Evolutionary conservation across 2,888 invertebrate species (phyloP), one percentile per base, ranked within the genome.

Genomic region (Slavum lentiscoides): DNA sequence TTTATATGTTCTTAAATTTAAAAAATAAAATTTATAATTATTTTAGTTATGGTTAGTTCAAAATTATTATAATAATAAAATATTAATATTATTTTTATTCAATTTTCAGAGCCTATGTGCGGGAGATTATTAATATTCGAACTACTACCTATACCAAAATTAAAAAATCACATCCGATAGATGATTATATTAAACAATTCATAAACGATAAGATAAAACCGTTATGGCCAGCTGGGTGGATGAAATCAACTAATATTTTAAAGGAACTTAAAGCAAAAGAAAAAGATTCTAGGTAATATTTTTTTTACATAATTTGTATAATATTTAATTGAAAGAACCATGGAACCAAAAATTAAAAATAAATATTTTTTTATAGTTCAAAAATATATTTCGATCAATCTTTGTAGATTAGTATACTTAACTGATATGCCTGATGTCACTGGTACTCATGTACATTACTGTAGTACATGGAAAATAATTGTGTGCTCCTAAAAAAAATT

Each of bases 211-310:
- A 90, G 82, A 89, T 91, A n/a, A 87, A 90, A 85, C 89, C 90
- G 17, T 86, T 92, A 55, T 92, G 92, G 91, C 92, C 92, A 6
- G 86, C 87, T 69, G 92, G 92, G 23, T 92, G 91, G 88, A 91
- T 92, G 85, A 87, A 90, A 83, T 88, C 90, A 85, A 88, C 89
- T 55, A 89, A 89, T 7, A 86, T 91, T 73, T 84, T 89, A 83
- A 85, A 89, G 43, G 89, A 89, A 85, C 76, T 82, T n/a, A 80
- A 80, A 80, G 72, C n/a, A 17, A 80, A 80, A 80, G 80, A 64
- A 70, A 80, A 80, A 19, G 80, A 80, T 66, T 66, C 70, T 15
- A 64, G 64, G 80, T 64, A 72, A 58, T 37, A 13, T 30, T n/a
- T 43, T 43, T 2, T 43, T 5, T 43, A 43, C 43, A 5, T 43